Evolutionary conservation across 2,113 vertebrate genomes (phyloP).

Genomic region (Lethenteron camtschaticum): DNA sequence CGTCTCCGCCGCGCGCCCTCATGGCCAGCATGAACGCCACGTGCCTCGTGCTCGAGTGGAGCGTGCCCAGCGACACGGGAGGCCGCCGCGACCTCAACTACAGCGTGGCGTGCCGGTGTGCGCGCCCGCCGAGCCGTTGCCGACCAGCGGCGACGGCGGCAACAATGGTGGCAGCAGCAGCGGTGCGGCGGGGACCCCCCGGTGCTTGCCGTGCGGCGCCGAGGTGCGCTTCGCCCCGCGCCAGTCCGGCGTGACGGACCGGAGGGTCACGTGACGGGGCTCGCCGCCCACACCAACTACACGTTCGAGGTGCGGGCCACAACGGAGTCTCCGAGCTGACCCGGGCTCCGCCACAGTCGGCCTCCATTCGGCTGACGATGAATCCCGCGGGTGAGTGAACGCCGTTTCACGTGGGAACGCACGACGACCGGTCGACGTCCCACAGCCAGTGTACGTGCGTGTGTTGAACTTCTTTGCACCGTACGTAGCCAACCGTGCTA

Average conservation of each 20-base stretch:
- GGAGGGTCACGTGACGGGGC: slow-evolving; percentile 66
- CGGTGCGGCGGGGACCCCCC: slow-evolving; percentile 79
- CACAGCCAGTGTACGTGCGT: not conserved
- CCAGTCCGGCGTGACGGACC: slow-evolving; percentile 72
- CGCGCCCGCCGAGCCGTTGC: slow-evolving; percentile 60
- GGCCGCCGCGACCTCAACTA: slow-evolving; percentile 1
- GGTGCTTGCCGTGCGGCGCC: slow-evolving; percentile 67
- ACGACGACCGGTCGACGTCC: no score
- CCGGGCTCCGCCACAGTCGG: slow-evolving; percentile 34
- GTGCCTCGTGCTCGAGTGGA: not conserved
- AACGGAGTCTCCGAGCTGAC: slow-evolving; percentile 85
- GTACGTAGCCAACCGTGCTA: no score
- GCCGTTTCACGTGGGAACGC: no score
- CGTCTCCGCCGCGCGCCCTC: not conserved
- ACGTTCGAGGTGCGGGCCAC: slow-evolving; percentile 96
- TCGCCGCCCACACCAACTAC: slow-evolving; percentile 91
- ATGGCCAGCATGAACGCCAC: slow-evolving; percentile 3
- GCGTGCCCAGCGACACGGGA: not conserved
- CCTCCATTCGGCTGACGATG: not conserved
- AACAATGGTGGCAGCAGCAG: slow-evolving; percentile 85
- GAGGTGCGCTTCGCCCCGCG: slow-evolving; percentile 69
- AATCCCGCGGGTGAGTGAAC: not conserved
- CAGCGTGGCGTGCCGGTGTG: not conserved
- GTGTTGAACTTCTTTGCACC: not conserved
- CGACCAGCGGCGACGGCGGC: slow-evolving; percentile 69